Evolutionary conservation across 2,797 vertebrate species (phyloP).

Genomic region (Adelosebastes latens): DNA sequence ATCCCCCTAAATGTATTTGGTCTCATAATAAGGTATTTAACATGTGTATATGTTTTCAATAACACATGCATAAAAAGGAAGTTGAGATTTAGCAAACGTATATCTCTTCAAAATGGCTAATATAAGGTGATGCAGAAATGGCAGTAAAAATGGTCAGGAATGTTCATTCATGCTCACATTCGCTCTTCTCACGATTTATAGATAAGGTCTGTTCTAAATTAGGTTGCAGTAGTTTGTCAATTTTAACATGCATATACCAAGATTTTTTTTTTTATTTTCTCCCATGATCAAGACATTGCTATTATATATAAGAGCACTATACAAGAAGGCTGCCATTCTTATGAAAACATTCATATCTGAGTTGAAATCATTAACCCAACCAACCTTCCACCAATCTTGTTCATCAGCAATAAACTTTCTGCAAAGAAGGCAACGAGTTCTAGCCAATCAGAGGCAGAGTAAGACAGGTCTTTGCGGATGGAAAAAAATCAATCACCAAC

Average conservation of each 20-base stretch:
- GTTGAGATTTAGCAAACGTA: fast-evolving
- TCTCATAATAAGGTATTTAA: neutral
- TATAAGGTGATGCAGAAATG: neutral
- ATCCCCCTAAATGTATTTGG: no score
- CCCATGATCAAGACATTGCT: no score
- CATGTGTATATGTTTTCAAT: neutral
- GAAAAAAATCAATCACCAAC: fast-evolving
- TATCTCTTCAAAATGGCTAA: neutral
- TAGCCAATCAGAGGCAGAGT: no score
- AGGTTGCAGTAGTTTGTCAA: no score
- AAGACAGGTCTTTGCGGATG: fast-evolving
- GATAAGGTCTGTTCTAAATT: neutral
- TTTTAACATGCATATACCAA: no score
- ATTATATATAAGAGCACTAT: no score
- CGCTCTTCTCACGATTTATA: neutral
- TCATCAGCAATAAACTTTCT: no score
- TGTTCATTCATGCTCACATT: neutral
- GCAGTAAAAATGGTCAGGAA: neutral
- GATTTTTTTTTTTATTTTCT: fast-evolving
- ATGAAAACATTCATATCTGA: no score
- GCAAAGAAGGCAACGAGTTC: no score
- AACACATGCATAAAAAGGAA: neutral
- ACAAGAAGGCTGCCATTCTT: no score
- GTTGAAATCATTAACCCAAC: no score
- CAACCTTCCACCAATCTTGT: no score